Evolutionary conservation across 2,888 invertebrate species (phyloP).

Genomic region (Apamea monoglypha): DNA sequence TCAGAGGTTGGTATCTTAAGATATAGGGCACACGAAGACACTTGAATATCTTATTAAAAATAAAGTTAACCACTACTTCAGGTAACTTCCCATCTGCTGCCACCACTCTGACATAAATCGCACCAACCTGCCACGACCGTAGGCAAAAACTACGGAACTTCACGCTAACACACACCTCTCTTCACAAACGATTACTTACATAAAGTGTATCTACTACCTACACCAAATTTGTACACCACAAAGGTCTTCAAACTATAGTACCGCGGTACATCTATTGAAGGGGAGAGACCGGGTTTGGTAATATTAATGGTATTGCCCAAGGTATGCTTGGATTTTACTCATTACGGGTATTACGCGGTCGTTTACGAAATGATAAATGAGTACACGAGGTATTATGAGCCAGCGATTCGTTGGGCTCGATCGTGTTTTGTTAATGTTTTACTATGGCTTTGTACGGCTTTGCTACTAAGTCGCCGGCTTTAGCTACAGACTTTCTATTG

Average conservation of each 20-base stretch:
- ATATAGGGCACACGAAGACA: not conserved
- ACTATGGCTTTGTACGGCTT: constrained; percentile 77
- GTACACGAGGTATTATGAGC: constrained; percentile 80
- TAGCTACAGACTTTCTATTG: constrained; percentile 62
- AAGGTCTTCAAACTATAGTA: constrained; percentile 63
- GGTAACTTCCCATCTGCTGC: constrained; percentile 13
- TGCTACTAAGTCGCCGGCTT: constrained; percentile 65
- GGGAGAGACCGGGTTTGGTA: constrained; percentile 81
- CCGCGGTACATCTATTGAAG: constrained; percentile 70
- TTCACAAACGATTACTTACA: constrained; percentile 22
- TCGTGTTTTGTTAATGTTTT: constrained; percentile 84
- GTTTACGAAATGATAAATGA: constrained; percentile 88
- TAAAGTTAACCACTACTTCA: not conserved
- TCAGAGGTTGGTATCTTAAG: not conserved
- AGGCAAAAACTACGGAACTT: constrained; percentile 29
- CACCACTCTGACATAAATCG: not conserved
- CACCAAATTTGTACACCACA: constrained; percentile 58
- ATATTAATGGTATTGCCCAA: constrained; percentile 88
- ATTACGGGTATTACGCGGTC: constrained; percentile 88
- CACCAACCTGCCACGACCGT: not conserved
- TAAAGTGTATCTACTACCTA: constrained; percentile 32
- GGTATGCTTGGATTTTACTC: constrained; percentile 89
- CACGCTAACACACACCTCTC: not conserved
- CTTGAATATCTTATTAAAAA: constrained; percentile 11
- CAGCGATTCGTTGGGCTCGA: constrained; percentile 76